Base-by-base conservation (phyloP, 2,797 vertebrate species). In the Prionace glauca region DNA sequence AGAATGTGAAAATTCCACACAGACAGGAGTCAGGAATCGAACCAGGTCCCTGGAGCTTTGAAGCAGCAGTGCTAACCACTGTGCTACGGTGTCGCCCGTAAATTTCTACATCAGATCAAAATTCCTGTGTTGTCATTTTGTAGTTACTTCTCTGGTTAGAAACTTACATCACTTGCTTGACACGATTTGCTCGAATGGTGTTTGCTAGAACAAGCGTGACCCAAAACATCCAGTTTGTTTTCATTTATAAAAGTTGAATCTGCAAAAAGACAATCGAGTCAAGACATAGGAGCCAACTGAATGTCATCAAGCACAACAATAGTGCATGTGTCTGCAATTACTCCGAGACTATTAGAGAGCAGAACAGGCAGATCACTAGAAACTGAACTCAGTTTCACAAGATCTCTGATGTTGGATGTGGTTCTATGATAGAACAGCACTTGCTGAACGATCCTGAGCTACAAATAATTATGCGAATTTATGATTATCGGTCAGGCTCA, bases 151-250 rank as follows among this genome's bases (percentile, higher is more conserved):
- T 56, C 50, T 56, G 16, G 45, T 32, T 95, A 9, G 56, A 95
- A 95, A 95, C 93, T 77, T 95, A 95, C 93, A 95, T 14, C 0
- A 1, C 0, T 77, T n/a, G 18, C 18, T 32, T 18, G 8, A 77
- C 93, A 95, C 41, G 65, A 4, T 92, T 65, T 16, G 3, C 14
- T 32, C 32, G 45, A 56, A 56, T 24, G 11, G 16, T 26, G 29
- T 16, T 56, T 20, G 1, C 5, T 77, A 29, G 32, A 20, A 60
- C 93, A 95, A 0, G 71, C 50, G 7, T 95, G 93, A 0, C 93
- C 71, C 93, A 95, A 50, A 74, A 77, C 69, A 95, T 95, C 71
- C 12, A 95, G 14, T 14, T 95, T 95, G 45, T 95, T 95, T 56
- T 24, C 5, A 32, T 77, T 32, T 32, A 95, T 20, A n/a, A 77